Evolutionary conservation across 2,888 invertebrate species (phyloP).

Genomic region (Lasioglossum oenotherae): DNA sequence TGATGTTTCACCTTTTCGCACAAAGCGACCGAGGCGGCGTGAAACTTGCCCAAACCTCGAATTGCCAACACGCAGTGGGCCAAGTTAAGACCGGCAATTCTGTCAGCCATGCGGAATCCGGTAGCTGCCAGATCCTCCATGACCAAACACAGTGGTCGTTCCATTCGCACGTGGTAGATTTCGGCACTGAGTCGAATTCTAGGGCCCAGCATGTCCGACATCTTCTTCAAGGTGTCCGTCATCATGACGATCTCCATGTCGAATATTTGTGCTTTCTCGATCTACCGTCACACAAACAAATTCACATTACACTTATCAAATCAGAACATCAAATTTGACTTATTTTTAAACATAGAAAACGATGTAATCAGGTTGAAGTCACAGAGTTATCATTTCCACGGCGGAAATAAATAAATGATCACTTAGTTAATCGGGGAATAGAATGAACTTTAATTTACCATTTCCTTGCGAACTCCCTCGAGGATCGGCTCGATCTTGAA

Average conservation of each 20-base stretch:
- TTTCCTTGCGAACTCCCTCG: conserved; percentile 81
- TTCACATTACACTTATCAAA: too few relatives aligned
- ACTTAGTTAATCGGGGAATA: not conserved
- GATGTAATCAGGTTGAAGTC: too few relatives aligned
- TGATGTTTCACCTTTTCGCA: conserved; percentile 84
- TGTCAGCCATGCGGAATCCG: conserved; percentile 86
- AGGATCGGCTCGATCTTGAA: conserved; percentile 83
- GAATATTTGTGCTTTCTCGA: conserved; percentile 72
- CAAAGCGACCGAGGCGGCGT: conserved; percentile 86
- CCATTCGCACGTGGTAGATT: conserved; percentile 77
- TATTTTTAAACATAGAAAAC: too few relatives aligned
- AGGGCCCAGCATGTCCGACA: conserved; percentile 74
- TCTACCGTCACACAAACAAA: conserved; percentile 59
- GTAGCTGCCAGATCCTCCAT: conserved; percentile 86
- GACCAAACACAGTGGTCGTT: conserved; percentile 82
- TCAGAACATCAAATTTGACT: too few relatives aligned
- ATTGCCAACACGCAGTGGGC: conserved; percentile 85
- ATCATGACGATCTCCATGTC: conserved; percentile 78
- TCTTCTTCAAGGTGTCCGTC: conserved; percentile 76
- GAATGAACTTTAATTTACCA: conserved; percentile 69
- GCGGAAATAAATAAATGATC: too few relatives aligned
- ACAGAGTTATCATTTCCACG: too few relatives aligned
- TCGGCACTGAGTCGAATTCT: conserved; percentile 74
- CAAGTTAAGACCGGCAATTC: conserved; percentile 86
- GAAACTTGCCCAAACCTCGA: conserved; percentile 85